A percentile compares a stretch with the other conserved stretches of the same genome.
Conservation (phyloP, 2,113 vertebrate species). For the Sapayoa aenigma region DNA sequence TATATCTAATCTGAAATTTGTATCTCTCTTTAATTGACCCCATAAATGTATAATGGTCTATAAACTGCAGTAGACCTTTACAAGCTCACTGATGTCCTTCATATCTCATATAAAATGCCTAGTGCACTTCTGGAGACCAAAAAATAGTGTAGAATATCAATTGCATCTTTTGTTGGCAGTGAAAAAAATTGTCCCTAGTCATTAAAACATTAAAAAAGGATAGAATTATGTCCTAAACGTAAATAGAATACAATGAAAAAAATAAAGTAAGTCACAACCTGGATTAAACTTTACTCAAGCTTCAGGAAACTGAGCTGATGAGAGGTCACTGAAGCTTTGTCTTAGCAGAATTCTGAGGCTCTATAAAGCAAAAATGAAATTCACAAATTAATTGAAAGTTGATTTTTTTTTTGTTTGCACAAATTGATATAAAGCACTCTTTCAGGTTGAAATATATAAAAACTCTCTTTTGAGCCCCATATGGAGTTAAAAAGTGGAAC, state of each 20-base stretch:
- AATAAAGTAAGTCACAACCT: background rate
- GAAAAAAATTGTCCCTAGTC: background rate
- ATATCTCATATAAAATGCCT: background rate
- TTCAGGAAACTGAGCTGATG: background rate
- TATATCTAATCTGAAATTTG: background rate
- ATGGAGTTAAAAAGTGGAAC: background rate
- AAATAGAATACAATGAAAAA: background rate
- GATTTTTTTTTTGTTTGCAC: background rate
- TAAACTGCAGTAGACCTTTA: background rate
- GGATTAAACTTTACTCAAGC: background rate
- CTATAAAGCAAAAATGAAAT: background rate
- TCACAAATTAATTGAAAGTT: background rate
- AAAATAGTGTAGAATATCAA: background rate
- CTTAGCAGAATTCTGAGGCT: background rate
- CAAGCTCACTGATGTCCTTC: background rate
- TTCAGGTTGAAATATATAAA: background rate
- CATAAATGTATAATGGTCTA: background rate
- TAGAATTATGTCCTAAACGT: background rate
- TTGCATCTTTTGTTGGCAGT: background rate
- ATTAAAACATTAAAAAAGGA: background rate
- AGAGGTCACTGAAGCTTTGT: background rate
- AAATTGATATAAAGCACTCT: background rate
- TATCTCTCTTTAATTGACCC: background rate
- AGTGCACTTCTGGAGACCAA: background rate
- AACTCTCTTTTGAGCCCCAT: background rate